phyloP scores from a whole-genome alignment of 2,888 invertebrate species.

The Ectobius pallidus region DNA sequence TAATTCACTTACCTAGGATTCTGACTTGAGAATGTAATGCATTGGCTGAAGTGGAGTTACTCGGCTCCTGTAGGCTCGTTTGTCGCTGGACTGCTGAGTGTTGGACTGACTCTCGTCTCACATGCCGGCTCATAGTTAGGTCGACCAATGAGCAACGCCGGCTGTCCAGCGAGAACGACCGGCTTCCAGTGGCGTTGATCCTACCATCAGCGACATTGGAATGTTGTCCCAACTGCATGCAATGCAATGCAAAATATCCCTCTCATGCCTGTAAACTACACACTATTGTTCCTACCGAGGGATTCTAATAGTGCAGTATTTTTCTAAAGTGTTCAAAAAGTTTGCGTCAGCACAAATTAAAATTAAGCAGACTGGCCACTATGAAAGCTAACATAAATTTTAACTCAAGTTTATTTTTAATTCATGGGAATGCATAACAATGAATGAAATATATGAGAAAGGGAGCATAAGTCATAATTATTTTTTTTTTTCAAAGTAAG shows the following conservation, averaged over 20 bases:
- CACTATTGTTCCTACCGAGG: too few species aligned
- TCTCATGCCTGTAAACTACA: background rate
- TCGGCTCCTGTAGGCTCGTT: background rate
- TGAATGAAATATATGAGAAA: too few species aligned
- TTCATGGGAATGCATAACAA: too few species aligned
- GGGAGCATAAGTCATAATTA: too few species aligned
- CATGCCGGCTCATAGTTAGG: conserved; percentile 39
- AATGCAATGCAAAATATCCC: conserved; percentile 12
- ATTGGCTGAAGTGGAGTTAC: background rate
- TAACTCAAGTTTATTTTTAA: too few species aligned
- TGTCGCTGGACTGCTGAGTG: background rate
- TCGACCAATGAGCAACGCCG: conserved; percentile 38
- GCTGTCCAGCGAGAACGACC: conserved; percentile 14
- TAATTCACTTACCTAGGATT: conserved; percentile 13
- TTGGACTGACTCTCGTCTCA: conserved; percentile 5
- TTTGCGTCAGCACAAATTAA: too few species aligned
- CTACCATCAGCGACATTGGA: conserved; percentile 28
- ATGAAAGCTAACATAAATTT: too few species aligned
- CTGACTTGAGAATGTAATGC: background rate
- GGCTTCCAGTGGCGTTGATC: conserved; percentile 26
- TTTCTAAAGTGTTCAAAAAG: too few species aligned
- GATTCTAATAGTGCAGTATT: too few species aligned
- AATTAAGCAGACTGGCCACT: too few species aligned
- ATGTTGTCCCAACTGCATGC: conserved; percentile 28
- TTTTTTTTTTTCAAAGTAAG: too few species aligned